phyloP scores from a whole-genome alignment of 2,797 vertebrate species.

The Protonibea diacanthus region DNA sequence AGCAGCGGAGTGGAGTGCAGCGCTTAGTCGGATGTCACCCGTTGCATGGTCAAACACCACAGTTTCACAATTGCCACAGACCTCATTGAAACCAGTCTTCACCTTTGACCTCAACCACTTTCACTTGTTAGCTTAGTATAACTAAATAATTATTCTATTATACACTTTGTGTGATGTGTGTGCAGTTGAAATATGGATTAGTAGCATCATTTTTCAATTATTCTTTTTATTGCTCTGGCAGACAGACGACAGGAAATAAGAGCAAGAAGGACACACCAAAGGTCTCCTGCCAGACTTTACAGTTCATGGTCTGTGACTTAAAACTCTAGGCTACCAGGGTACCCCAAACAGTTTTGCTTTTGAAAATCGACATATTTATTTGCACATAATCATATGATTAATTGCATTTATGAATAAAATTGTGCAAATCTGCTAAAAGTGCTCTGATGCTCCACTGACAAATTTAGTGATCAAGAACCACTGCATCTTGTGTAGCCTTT shows the following conservation, averaged over 20 bases:
- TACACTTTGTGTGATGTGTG: not conserved
- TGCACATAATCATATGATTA: not conserved
- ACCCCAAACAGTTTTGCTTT: not conserved
- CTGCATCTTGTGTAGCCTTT: not conserved
- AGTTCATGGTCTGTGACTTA: not conserved
- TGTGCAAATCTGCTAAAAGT: not conserved
- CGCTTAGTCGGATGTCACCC: not conserved
- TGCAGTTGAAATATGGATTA: not conserved
- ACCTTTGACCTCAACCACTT: not conserved
- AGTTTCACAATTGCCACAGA: not conserved
- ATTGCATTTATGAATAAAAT: not conserved
- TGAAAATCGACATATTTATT: not conserved
- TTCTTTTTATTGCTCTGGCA: too few species aligned
- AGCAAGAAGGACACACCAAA: not conserved
- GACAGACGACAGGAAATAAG: not conserved
- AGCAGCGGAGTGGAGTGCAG: not conserved
- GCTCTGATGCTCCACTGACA: not conserved
- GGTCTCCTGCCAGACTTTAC: not conserved
- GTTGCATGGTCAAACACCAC: not conserved
- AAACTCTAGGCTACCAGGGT: too few species aligned
- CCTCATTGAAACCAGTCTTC: not conserved
- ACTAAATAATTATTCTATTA: not conserved
- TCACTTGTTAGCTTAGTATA: conserved; percentile 5
- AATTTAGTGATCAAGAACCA: not conserved
- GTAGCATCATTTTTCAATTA: not conserved